phyloP scores from a whole-genome alignment of 2,797 vertebrate species.

The Arnoldichthys spilopterus region DNA sequence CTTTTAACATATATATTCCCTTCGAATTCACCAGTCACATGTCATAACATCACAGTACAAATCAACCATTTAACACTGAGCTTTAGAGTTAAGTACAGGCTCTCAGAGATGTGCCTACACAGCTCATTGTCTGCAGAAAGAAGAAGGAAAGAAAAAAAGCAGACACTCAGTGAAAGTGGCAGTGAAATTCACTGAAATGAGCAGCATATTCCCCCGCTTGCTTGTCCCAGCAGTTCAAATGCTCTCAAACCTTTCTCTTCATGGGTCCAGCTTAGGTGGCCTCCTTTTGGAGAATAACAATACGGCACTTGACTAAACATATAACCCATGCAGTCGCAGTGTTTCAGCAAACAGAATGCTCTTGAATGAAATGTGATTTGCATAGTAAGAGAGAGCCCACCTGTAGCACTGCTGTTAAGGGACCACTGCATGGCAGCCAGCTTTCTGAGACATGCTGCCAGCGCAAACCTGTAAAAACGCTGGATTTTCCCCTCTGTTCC shows the following conservation, averaged over 20 bases:
- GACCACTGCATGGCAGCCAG: slow-evolving; percentile 15
- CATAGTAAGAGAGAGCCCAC: slow-evolving; percentile 55
- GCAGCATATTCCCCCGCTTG: not conserved
- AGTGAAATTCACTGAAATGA: slow-evolving; percentile 25
- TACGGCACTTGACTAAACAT: slow-evolving; percentile 59
- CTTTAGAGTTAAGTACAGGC: slow-evolving; percentile 3
- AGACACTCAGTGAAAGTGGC: slow-evolving; percentile 15
- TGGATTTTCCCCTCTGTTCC: not conserved
- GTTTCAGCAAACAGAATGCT: slow-evolving; percentile 60
- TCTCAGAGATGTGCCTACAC: not conserved
- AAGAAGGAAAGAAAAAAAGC: not conserved
- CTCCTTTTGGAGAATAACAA: slow-evolving; percentile 55
- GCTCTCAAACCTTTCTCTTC: slow-evolving; percentile 43
- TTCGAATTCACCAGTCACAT: not conserved
- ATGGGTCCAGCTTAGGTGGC: slow-evolving; percentile 52
- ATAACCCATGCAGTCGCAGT: slow-evolving; percentile 55
- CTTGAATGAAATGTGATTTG: slow-evolving; percentile 59
- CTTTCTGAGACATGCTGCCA: slow-evolving; percentile 7
- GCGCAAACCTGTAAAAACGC: not conserved
- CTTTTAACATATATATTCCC: not conserved
- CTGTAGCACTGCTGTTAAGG: slow-evolving; percentile 18
- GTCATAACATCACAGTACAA: slow-evolving; percentile 36
- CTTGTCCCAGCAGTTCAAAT: slow-evolving; percentile 6
- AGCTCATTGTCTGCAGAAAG: slow-evolving; percentile 14
- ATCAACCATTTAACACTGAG: slow-evolving; percentile 1